These are phyloP conservation scores for Beroe ovata DNA, from an alignment of 37 sponge, comb jelly and placozoan genomes.

Conservation along the genomic window DNA sequence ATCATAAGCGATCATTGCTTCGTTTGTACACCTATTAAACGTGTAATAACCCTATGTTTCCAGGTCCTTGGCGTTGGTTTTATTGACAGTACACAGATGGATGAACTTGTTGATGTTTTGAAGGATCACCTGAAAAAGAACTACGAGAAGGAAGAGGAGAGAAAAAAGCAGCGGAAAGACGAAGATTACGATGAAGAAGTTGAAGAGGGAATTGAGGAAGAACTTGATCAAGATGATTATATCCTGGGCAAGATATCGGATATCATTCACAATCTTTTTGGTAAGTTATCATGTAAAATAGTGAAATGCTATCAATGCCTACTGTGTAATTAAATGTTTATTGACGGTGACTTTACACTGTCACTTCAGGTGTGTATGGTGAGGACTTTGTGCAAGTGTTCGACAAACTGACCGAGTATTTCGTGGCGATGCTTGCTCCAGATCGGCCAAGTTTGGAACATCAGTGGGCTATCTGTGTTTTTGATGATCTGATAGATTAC, in stretches of 20 bases:
- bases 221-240: slow-evolving; percentile 69
- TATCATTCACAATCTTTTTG: slow-evolving; percentile 60
- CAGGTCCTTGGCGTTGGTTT: slow-evolving; percentile 89
- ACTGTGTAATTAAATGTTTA: no score
- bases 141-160: slow-evolving; percentile 77
- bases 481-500: slow-evolving; percentile 96
- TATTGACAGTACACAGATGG: slow-evolving; percentile 81
- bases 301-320: no score
- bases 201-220: slow-evolving; percentile 90
- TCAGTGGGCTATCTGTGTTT: slow-evolving; percentile 93
- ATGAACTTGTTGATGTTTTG: slow-evolving; percentile 74
- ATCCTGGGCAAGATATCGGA: slow-evolving; percentile 43
- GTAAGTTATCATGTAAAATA: no score
- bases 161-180: slow-evolving; percentile 78
- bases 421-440: slow-evolving; percentile 73
- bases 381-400: slow-evolving; percentile 66
- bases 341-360: background rate
- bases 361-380: slow-evolving; percentile 29
- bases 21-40: no score
- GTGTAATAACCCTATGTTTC: slow-evolving; percentile 73
- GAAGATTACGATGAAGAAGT: slow-evolving; percentile 98
- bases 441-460: slow-evolving; percentile 76
- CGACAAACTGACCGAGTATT: slow-evolving; percentile 49
- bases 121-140: slow-evolving; percentile 76
- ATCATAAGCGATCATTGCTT: no score